Evolutionary conservation across 2,797 vertebrate species (phyloP).

Genomic region (Danio jaintianensis): DNA sequence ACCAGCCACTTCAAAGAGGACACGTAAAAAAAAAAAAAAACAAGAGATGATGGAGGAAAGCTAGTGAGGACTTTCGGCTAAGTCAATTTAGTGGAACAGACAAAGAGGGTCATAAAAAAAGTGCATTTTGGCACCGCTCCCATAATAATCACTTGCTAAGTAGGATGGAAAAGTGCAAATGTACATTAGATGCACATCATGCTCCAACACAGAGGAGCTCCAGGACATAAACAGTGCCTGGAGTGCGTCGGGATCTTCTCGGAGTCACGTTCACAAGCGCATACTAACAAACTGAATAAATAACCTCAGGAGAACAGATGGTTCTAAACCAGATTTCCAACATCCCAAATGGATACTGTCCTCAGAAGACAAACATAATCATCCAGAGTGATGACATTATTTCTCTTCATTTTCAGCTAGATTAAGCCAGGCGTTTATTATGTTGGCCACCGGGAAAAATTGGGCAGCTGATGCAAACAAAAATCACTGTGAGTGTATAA

Average conservation of each 20-base stretch:
- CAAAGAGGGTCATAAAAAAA: background rate
- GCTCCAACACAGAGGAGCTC: constrained; percentile 8
- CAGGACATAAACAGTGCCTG: constrained; percentile 4
- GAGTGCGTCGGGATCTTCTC: constrained; percentile 5
- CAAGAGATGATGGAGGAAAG: constrained; percentile 31
- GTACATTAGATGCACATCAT: background rate
- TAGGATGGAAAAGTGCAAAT: background rate
- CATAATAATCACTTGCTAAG: constrained; percentile 2
- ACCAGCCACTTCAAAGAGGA: constrained; percentile 43
- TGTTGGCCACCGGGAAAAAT: background rate
- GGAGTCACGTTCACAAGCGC: background rate
- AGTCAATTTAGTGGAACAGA: constrained; percentile 35
- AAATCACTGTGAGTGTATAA: background rate
- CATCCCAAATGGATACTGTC: constrained; percentile 2
- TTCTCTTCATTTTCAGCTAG: background rate
- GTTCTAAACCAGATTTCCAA: constrained; percentile 13
- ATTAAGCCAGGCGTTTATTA: background rate
- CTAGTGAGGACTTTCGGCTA: constrained; percentile 31
- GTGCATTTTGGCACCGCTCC: background rate
- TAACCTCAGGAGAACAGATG: constrained; percentile 29
- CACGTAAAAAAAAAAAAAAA: constrained; percentile 10
- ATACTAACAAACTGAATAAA: constrained; percentile 23
- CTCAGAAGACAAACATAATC: constrained; percentile 21
- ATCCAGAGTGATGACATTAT: background rate
- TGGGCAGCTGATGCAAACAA: background rate